Base-by-base conservation (phyloP, 2,888 invertebrate species). In the Cacoxenus indagator region DNA sequence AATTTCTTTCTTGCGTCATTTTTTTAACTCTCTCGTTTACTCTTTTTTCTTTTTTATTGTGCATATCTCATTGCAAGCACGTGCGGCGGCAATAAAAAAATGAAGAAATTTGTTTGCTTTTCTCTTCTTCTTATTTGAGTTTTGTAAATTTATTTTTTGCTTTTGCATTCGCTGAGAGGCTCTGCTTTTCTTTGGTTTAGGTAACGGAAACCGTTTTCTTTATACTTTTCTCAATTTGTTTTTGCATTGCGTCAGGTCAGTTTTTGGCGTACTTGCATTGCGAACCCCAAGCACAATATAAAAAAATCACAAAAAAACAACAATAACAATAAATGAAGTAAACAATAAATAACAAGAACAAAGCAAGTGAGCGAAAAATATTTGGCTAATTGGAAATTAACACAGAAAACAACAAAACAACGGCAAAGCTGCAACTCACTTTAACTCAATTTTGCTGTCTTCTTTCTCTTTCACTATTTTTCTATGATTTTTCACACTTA, bases 261-360 rank as follows among this genome's bases (percentile, higher is more conserved):
- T 62, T 67, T 66, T 71, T 69, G 67, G 67, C 67, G 69, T 67
- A 67, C 67, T 27, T 64, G 55, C 62, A 57, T 45, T 64, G 19
- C 17, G 6, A 14, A 48, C 48, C 6, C 31, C 5, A 4, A 37
- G 14, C 8, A 37, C 8, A 37, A 11, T 17, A n/a, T 48, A 3
- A 24, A 29, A 29, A 29, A 29, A 57, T 29, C n/a, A 57, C n/a
- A 29, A 29, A 14, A 29, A 17, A 8, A 57, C 57, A 57, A 17
- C 57, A 27, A 26, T 14, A n/a, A 5, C 24, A 27, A 27, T 9
- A 55, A 55, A 55, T n/a, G n/a, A n/a, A 55, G n/a, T n/a, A 57
- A 29, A 26, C n/a, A 27, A 17, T 54, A 48, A 48, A 48, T 17
- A 11, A 57, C 27, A 57, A 57, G n/a, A 57, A 57, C 14, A 29